phyloP scores from a whole-genome alignment of 2,888 invertebrate species.

The Dysmachus trigonus region DNA sequence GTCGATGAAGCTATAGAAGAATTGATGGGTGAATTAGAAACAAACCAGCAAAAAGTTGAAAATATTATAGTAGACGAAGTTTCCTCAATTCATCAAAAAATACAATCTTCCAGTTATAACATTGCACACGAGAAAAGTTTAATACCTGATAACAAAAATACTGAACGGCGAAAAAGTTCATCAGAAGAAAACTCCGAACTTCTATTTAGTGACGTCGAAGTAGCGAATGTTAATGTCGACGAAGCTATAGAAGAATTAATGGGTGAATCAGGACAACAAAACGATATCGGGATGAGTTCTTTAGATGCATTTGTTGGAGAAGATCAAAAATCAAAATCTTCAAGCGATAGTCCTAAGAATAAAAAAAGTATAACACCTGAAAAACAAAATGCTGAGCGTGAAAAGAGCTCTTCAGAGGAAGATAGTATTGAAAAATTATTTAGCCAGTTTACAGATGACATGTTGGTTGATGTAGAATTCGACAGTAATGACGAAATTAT shows the following conservation, averaged over 20 bases:
- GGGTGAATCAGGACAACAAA: not conserved
- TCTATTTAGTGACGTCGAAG: conserved; percentile 8
- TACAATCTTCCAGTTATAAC: not conserved
- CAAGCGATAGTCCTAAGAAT: not conserved
- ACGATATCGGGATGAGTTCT: not conserved
- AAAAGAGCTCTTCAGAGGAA: conserved; percentile 59
- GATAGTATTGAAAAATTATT: conserved; percentile 62
- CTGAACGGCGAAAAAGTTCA: not conserved
- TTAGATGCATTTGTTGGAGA: not conserved
- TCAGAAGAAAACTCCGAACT: not conserved
- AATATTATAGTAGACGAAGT: too few relatives aligned
- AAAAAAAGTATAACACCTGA: not conserved
- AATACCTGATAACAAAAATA: not conserved
- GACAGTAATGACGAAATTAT: conserved; percentile 61
- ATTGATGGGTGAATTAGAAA: conserved; percentile 36
- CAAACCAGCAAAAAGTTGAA: not conserved
- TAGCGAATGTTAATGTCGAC: conserved; percentile 54
- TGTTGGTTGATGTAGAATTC: conserved; percentile 61
- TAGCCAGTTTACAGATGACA: conserved; percentile 60
- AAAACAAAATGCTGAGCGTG: not conserved
- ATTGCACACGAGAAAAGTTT: not conserved
- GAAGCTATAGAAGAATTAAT: conserved; percentile 55
- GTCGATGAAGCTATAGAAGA: conserved; percentile 56
- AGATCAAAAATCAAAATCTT: not conserved
- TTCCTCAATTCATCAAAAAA: too few relatives aligned